phyloP scores from a whole-genome alignment of 2,797 vertebrate genomes.

The Tangara arthus region DNA sequence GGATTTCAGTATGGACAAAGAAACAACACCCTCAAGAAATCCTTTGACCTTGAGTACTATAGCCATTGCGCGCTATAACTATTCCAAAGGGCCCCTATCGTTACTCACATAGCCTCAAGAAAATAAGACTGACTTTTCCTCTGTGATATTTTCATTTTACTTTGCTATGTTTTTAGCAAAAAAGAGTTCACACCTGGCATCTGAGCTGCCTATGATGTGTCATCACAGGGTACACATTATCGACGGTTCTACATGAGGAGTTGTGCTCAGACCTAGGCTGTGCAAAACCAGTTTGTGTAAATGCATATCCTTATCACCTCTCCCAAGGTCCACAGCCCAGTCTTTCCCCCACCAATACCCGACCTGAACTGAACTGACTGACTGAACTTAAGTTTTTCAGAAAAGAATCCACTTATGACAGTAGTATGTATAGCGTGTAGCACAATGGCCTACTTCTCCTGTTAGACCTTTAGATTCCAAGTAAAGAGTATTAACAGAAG shows the following conservation, averaged over 20 bases:
- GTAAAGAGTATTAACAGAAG: not conserved
- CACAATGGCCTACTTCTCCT: not conserved
- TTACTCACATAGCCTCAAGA: not conserved
- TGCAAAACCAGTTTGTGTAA: not conserved
- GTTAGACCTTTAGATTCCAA: not conserved
- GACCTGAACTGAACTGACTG: not conserved
- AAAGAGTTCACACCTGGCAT: not conserved
- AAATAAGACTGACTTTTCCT: not conserved
- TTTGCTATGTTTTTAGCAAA: not conserved
- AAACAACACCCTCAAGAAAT: not conserved
- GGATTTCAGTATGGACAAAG: not conserved
- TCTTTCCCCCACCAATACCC: not conserved
- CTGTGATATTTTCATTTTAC: not conserved
- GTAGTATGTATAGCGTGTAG: not conserved
- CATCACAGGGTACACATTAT: not conserved
- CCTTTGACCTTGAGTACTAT: not conserved
- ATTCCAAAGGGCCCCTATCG: not conserved
- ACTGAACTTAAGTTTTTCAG: not conserved
- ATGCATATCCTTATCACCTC: not conserved
- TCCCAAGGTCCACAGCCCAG: not conserved
- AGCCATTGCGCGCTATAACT: not conserved
- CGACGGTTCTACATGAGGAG: fast-evolving
- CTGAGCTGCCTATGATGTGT: not conserved
- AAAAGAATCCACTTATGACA: not conserved
- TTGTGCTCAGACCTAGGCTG: not conserved